Base-by-base conservation (phyloP, 2,797 vertebrate genomes). In the Crocodylus rhombifer region DNA sequence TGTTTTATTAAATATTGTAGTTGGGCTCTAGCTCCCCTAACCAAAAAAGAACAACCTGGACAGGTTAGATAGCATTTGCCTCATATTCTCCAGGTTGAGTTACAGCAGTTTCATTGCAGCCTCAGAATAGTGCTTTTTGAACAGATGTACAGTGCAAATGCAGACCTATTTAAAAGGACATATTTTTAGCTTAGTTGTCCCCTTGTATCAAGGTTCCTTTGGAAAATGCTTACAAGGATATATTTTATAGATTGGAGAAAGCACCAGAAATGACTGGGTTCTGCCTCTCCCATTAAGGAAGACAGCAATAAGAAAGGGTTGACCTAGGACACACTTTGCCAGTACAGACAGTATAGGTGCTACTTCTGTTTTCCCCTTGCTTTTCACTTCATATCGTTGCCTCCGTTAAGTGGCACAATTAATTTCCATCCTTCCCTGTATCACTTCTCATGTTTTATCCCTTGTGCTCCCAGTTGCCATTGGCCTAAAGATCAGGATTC, bases 191-290 rank as follows among this genome's bases (percentile, higher is more conserved):
- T 87, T 80, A 90, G 0, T 73, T 67, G 30, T 33, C 20, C 28
- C 64, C 16, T 33, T 67, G n/a, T 17, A 67, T 5, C 63, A 23
- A 69, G 20, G 5, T 30, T 92, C 33, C n/a, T 67, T 86, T 60
- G 16, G 89, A 89, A 88, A 95, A 80, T 93, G 81, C 86, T 92
- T 94, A 42, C 71, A 28, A 51, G 42, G 42, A 51, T 79, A 89
- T 25, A 16, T 80, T 71, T 61, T 84, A 55, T 84, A 76, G 28
- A 57, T 80, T 26, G 76, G 77, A 33, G n/a, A 90, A 87, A 95
- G 64, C 64, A 67, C 15, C 30, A 17, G 30, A 67, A 67, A 80
- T 82, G 90, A 60, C 73, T 56, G 80, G 64, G n/a, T 18, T 67
- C 8, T 67, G 42, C n/a, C n/a, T 79, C 9, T 87, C 0, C 84